Evolutionary conservation across 2,888 invertebrate genomes (phyloP).

Genomic region (Cephalotes varians): DNA sequence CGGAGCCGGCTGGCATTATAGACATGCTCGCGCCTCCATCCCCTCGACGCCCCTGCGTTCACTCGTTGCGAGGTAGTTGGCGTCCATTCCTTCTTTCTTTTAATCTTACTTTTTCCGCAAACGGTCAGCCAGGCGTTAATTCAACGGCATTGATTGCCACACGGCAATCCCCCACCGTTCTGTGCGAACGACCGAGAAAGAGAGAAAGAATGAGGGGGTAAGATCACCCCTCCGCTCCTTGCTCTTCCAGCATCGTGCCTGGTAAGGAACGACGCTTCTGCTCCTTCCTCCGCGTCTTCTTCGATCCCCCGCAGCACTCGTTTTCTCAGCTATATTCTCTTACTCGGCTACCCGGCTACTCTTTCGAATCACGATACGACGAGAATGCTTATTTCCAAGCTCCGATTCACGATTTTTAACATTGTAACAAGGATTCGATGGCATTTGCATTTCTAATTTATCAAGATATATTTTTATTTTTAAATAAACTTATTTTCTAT

Average conservation of each 20-base stretch:
- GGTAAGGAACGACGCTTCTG: constrained; percentile 65
- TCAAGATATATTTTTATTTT: background rate
- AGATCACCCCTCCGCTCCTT: constrained; percentile 43
- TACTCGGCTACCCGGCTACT: constrained; percentile 28
- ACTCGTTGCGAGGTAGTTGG: constrained; percentile 74
- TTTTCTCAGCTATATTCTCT: constrained; percentile 69
- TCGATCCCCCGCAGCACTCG: constrained; percentile 54
- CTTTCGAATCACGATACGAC: constrained; percentile 28
- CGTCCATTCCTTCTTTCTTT: constrained; percentile 85
- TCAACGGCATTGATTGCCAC: constrained; percentile 85
- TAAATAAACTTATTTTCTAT: background rate
- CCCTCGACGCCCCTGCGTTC: constrained; percentile 37
- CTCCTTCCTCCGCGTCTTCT: constrained; percentile 63
- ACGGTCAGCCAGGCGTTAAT: constrained; percentile 85
- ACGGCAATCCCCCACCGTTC: constrained; percentile 77
- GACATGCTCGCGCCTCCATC: constrained; percentile 69
- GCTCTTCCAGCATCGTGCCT: constrained; percentile 14
- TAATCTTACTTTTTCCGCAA: constrained; percentile 85
- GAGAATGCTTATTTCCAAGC: constrained; percentile 70
- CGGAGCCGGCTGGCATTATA: constrained; percentile 71
- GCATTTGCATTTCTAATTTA: background rate
- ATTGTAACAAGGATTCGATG: background rate
- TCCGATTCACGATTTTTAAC: constrained; percentile 1
- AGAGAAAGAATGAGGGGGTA: constrained; percentile 21
- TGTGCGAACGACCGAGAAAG: constrained; percentile 36